Conservation (phyloP, 2,797 vertebrate genomes). For the Syngnathus acus region DNA sequence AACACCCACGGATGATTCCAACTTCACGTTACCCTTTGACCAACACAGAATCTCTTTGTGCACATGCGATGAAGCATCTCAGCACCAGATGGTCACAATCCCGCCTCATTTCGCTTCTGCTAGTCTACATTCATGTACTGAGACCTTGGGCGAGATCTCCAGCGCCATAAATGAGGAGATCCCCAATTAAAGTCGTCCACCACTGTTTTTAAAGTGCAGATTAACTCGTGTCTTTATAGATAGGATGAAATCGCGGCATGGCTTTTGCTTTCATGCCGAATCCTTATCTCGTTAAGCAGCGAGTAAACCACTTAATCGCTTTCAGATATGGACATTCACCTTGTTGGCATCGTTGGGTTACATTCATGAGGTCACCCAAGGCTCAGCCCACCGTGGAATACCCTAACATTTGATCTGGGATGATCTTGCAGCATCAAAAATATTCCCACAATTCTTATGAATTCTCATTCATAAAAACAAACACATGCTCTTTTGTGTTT, state of each 20-base stretch:
- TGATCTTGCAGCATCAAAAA: not conserved
- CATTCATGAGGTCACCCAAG: not conserved
- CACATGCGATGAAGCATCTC: not conserved
- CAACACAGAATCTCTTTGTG: slow-evolving; percentile 2
- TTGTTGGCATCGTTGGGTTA: not conserved
- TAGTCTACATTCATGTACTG: not conserved
- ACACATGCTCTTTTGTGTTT: no score
- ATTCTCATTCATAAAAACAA: no score
- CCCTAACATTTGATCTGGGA: not conserved
- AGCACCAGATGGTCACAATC: not conserved
- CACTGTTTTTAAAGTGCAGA: not conserved
- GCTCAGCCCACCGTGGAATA: not conserved
- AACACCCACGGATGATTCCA: slow-evolving; percentile 3
- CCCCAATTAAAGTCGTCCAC: slow-evolving; percentile 25
- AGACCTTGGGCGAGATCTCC: slow-evolving; percentile 12
- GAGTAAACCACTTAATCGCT: slow-evolving; percentile 3
- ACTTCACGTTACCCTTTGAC: not conserved
- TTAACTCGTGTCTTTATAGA: slow-evolving; percentile 17
- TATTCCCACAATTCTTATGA: not conserved
- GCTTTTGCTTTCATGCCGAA: slow-evolving; percentile 7
- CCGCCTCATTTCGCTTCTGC: not conserved
- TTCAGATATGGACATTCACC: not conserved
- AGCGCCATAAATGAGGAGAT: slow-evolving; percentile 15
- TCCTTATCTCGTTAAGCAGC: slow-evolving; percentile 15
- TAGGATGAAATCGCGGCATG: slow-evolving; percentile 16